Evolutionary conservation across 2,113 vertebrate genomes (phyloP).

Genomic region (Pollimyrus isidori): DNA sequence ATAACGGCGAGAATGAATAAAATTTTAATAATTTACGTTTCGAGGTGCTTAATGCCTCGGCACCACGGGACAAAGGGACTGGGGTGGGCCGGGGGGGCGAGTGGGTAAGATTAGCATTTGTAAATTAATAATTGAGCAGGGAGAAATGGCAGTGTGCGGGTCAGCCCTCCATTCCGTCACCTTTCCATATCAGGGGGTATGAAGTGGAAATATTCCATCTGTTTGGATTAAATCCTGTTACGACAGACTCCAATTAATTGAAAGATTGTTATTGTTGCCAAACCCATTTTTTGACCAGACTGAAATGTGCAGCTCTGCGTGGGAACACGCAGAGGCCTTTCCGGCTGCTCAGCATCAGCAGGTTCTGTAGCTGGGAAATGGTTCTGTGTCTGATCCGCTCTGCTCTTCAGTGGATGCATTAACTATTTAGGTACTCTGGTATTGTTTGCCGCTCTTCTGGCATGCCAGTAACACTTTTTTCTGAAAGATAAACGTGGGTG

Average conservation of each 20-base stretch:
- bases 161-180: slow-evolving; percentile 24
- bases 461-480: neutral
- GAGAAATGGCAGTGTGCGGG: slow-evolving; percentile 21
- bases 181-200: slow-evolving; percentile 20
- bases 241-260: neutral
- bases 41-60: slow-evolving; percentile 18
- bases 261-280: slow-evolving; percentile 5
- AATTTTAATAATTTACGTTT: slow-evolving; percentile 33
- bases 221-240: slow-evolving; percentile 13
- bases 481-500: neutral
- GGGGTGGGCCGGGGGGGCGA: neutral
- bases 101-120: slow-evolving; percentile 24
- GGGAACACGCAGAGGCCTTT: neutral
- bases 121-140: slow-evolving; percentile 36
- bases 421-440: neutral
- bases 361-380: neutral
- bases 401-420: neutral
- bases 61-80: neutral
- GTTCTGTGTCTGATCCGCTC: neutral
- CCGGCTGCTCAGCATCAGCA: neutral
- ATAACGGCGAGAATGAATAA: slow-evolving; percentile 12
- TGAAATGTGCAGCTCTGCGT: neutral
- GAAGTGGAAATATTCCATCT: neutral
- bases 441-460: neutral
- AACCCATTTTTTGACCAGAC: neutral